Base-by-base conservation (phyloP, 2,797 vertebrate species). In the Poecilia gillii region DNA sequence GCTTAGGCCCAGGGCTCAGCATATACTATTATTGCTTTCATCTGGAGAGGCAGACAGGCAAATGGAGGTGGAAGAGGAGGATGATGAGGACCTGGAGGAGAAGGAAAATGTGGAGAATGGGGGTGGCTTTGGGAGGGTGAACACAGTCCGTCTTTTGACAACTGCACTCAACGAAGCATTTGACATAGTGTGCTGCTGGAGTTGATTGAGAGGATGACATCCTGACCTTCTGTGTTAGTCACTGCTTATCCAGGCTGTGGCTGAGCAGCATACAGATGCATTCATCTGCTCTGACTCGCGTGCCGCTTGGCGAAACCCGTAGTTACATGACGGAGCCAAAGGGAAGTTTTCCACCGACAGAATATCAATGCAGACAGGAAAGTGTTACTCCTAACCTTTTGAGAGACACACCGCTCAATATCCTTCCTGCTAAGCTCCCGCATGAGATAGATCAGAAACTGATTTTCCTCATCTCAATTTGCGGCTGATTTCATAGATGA, bases 401-500 rank as follows among this genome's bases (percentile, higher is more conserved):
- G 87, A 92, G 91, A 92, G 90, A 74, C 84, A 53, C 77, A 9
- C 75, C 76, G 88, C 78, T 95, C 93, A 87, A 94, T 95, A 94
- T 83, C 89, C 80, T 88, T 90, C 91, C 93, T 83, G 88, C 92
- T 88, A 91, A 88, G 89, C 91, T 85, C 75, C 84, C 36, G 51
- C 90, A 82, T 75, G 88, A 92, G 93, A 93, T 91, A 89, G 93
- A 95, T 93, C 93, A 93, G 90, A 93, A 93, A 92, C 89, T 88
- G 91, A 94, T 95, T 94, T 94, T 93, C 90, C 91, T 92, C 93
- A 92, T 94, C 94, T 93, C 94, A 93, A 94, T 94, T 94, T 95
- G 93, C 89, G 77, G 87, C 92, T 94, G 92, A 95, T 95, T 95
- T 93, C 91, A 91, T 91, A 95, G 94, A 95, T 94, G 93, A 95